Evolutionary conservation across 2,113 vertebrate genomes (phyloP).

Genomic region (Tursiops truncatus): DNA sequence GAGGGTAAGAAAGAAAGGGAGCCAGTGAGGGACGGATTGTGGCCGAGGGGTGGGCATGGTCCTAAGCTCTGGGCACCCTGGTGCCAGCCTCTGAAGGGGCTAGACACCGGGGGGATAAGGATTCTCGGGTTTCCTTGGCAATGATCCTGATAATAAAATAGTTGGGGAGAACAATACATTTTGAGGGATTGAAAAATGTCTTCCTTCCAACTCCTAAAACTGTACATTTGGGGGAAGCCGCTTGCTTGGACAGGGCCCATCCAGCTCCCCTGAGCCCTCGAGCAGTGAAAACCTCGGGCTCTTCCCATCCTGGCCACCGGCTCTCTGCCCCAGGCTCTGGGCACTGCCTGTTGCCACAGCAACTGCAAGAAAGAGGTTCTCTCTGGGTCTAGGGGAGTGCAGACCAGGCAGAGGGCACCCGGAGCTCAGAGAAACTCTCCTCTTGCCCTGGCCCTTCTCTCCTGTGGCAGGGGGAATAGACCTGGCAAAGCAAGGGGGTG

Average conservation of each 20-base stretch:
- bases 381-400: slow-evolving; percentile 5
- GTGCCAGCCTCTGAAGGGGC: slow-evolving; percentile 30
- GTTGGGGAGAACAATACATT: neutral
- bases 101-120: neutral
- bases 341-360: slow-evolving; percentile 68
- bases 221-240: slow-evolving; percentile 47
- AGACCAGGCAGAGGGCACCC: neutral
- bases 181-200: slow-evolving; percentile 57
- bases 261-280: neutral
- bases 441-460: neutral
- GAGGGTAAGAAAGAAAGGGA: slow-evolving; percentile 66
- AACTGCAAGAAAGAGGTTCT: slow-evolving; percentile 64
- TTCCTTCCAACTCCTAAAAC: slow-evolving; percentile 11
- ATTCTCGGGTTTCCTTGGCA: slow-evolving; percentile 60
- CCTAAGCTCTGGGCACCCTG: neutral
- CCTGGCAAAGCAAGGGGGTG: neutral
- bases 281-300: slow-evolving; percentile 41
- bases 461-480: neutral
- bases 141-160: slow-evolving; percentile 53
- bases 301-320: slow-evolving; percentile 48
- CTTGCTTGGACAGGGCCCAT: neutral
- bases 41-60: slow-evolving; percentile 43
- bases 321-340: slow-evolving; percentile 49
- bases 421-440: neutral
- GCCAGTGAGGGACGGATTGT: slow-evolving; percentile 7